A percentile compares a stretch with the other conserved stretches of the same genome.
Conservation (phyloP, 2,113 vertebrate genomes). For the western clawed frog (Xenopus tropicalis) region DNA sequence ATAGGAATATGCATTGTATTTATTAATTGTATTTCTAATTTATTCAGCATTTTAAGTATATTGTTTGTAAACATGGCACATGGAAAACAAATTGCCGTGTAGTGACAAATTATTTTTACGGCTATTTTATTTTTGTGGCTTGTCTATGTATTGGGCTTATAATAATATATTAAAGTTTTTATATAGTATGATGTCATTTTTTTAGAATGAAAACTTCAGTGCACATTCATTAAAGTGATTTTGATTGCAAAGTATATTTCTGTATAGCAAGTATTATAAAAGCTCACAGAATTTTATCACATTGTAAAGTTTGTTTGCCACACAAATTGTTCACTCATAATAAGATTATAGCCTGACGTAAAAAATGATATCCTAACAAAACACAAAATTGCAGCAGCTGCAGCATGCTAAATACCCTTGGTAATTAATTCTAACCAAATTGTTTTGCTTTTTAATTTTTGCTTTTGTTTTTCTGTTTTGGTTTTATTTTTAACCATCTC, state of each 20-base stretch:
- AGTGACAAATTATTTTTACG: too few species aligned
- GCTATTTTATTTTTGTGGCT: too few species aligned
- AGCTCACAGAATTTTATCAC: conserved; percentile 64
- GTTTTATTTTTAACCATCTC: background rate
- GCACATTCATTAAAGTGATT: conserved; percentile 54
- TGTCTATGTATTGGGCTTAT: background rate
- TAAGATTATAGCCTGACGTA: conserved; percentile 66
- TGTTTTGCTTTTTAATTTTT: conserved; percentile 37
- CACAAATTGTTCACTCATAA: conserved; percentile 66
- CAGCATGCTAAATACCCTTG: conserved; percentile 79
- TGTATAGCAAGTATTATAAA: conserved; percentile 61
- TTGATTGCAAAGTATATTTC: conserved; percentile 71
- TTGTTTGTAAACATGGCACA: too few species aligned
- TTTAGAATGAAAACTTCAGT: background rate
- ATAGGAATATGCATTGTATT: too few species aligned
- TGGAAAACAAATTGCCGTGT: too few species aligned
- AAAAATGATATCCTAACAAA: conserved; percentile 43
- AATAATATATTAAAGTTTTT: too few species aligned
- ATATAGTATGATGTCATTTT: too few species aligned
- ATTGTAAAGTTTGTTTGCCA: conserved; percentile 66
- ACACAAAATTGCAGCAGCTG: conserved; percentile 63
- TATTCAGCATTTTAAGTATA: too few species aligned
- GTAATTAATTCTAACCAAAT: conserved; percentile 68
- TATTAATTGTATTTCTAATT: too few species aligned
- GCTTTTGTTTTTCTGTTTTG: too few species aligned